Evolutionary conservation across 2,888 invertebrate species (phyloP).

Genomic region (Priocnemis perturbator): DNA sequence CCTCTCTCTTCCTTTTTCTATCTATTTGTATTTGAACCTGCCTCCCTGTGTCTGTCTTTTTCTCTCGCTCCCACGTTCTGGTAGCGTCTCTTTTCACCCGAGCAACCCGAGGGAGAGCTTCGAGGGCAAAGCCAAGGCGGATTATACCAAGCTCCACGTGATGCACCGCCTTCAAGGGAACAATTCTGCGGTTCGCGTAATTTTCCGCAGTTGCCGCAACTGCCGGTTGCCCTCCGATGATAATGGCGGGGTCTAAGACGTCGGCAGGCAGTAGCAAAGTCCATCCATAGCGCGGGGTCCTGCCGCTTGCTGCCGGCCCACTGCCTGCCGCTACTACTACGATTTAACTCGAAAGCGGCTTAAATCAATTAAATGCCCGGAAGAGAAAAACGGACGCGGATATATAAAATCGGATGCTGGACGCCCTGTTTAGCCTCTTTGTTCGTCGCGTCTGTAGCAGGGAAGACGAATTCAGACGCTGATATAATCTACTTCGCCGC

Average conservation of each 20-base stretch:
- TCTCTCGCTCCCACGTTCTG: no score
- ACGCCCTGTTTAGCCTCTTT: no score
- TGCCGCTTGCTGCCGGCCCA: background rate
- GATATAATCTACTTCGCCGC: no score
- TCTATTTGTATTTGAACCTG: no score
- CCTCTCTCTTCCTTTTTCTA: no score
- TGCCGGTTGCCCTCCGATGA: constrained; percentile 4
- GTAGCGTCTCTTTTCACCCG: no score
- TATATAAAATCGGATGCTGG: no score
- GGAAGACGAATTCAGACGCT: no score
- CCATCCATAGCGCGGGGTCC: no score
- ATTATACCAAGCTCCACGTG: constrained; percentile 14
- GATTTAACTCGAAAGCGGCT: constrained; percentile 10
- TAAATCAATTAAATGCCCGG: constrained; percentile 12
- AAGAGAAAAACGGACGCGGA: background rate
- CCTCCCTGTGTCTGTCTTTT: no score
- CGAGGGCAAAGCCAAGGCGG: constrained; percentile 8
- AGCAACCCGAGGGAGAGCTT: no score
- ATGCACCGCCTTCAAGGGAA: constrained; percentile 7
- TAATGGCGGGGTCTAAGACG: constrained; percentile 13
- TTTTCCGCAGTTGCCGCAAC: constrained; percentile 18
- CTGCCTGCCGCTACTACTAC: constrained; percentile 1
- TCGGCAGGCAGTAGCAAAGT: constrained; percentile 4
- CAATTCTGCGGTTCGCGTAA: constrained; percentile 17
- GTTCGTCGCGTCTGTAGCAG: no score